phyloP scores from a whole-genome alignment of 2,113 vertebrate genomes.

The Rhinolophus ferrumequinum region DNA sequence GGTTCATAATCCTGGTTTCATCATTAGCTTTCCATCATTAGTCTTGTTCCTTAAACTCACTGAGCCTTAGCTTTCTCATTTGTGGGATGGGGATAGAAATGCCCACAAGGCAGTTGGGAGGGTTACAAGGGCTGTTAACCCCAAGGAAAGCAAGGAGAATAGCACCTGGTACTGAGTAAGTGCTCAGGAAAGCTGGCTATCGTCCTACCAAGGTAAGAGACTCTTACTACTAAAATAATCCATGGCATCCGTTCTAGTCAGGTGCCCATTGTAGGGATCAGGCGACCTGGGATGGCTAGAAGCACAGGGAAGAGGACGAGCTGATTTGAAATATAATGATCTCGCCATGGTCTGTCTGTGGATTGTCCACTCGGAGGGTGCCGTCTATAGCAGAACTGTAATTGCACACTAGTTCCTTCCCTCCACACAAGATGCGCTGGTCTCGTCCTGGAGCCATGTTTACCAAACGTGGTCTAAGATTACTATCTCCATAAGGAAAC shows the following conservation, averaged over 20 bases:
- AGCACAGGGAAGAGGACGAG: neutral
- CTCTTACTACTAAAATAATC: neutral
- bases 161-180: neutral
- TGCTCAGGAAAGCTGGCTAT: neutral
- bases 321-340: neutral
- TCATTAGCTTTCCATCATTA: neutral
- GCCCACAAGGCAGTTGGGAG: neutral
- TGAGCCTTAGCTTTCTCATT: conserved; percentile 19
- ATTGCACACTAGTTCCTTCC: neutral
- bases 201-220: neutral
- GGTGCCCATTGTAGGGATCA: neutral
- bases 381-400: neutral
- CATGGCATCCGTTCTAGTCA: neutral
- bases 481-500: conserved; percentile 58
- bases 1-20: neutral
- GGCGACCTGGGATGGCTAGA: neutral
- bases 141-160: neutral
- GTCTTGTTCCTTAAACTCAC: neutral
- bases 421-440: neutral
- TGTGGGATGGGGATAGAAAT: neutral
- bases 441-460: neutral
- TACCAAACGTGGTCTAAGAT: conserved; percentile 36
- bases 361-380: neutral
- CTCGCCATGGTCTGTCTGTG: neutral
- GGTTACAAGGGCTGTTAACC: neutral